Evolutionary conservation across 2,888 invertebrate species (phyloP).

Genomic region (Malacosoma neustria): DNA sequence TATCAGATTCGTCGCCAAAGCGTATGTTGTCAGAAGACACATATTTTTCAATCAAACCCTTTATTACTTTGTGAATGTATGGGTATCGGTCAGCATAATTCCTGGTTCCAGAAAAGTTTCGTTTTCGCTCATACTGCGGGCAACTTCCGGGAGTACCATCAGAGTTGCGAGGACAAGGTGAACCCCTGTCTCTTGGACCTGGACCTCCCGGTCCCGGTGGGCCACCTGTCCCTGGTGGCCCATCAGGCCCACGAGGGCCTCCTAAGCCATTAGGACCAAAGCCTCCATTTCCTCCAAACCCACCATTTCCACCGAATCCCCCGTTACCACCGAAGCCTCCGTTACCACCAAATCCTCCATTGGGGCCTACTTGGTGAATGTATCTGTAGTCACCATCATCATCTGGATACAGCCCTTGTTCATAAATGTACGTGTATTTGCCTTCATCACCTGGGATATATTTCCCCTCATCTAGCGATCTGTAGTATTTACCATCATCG

Average conservation of each 20-base stretch:
- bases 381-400: slow-evolving; percentile 68
- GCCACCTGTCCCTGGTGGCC: slow-evolving; percentile 12
- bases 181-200: slow-evolving; percentile 16
- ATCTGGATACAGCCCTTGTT: slow-evolving; percentile 40
- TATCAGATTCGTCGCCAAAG: slow-evolving; percentile 33
- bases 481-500: slow-evolving; percentile 60
- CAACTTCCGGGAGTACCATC: slow-evolving; percentile 5
- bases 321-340: slow-evolving; percentile 31
- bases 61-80: slow-evolving; percentile 48
- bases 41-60: slow-evolving; percentile 41
- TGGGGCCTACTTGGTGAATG: slow-evolving; percentile 51
- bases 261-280: slow-evolving; percentile 14
- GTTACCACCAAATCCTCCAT: slow-evolving; percentile 36
- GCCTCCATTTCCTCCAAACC: slow-evolving; percentile 20
- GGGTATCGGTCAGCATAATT: slow-evolving; percentile 54
- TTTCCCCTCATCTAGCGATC: slow-evolving; percentile 60
- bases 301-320: slow-evolving; percentile 26
- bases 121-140: slow-evolving; percentile 19
- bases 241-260: slow-evolving; percentile 20
- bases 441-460: slow-evolving; percentile 72
- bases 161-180: slow-evolving; percentile 18
- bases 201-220: slow-evolving; percentile 1
- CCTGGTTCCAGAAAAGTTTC: slow-evolving; percentile 42
- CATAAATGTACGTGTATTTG: slow-evolving; percentile 61
- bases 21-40: slow-evolving; percentile 37